Base-by-base conservation (phyloP, 2,797 vertebrate genomes). In the Pangasius djambal region DNA sequence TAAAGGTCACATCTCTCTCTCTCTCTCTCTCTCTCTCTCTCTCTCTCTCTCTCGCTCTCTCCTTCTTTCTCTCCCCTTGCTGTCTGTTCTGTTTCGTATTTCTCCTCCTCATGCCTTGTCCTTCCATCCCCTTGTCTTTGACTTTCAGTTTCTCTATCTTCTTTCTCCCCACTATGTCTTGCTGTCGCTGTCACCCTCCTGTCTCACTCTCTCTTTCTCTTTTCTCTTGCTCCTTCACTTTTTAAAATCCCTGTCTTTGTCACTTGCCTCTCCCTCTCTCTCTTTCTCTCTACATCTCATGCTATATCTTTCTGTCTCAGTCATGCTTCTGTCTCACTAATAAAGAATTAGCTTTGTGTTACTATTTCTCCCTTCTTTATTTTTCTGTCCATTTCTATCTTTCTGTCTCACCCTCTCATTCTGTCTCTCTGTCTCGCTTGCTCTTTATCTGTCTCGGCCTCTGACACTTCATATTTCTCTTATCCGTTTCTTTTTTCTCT, bases 1-100 rank as follows among this genome's bases (percentile, higher is more conserved):
- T 79, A 57, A 57, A 79, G 52, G 52, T 90, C 88, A 6, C 59
- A 86, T 4, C 50, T 20, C n/a, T 79, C 44, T 78, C 81, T 81
- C 20, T 7, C 55, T 55, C 85, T 52, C n/a, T 61, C 57, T 69
- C 48, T 75, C 79, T 63, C 52, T 52, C 50, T 37, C 22, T 61
- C 31, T 83, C n/a, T 55, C 77, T 22, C 16, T 57, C 78, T 81
- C n/a, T 79, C 50, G 40, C 44, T 44, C 40, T 44, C 40, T 44
- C 40, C 40, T 44, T 44, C 40, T 55, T 2, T 52, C 59, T 37
- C 37, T 50, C 72, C 16, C 22, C 40, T 40, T 40, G 40, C 40
- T 40, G 40, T 40, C 37, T 7, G 18, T 48, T 44, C 10, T 28
- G 22, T 16, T 31, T 67, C n/a, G 15, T 31, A 67, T 31, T n/a